phyloP scores from a whole-genome alignment of 2,888 invertebrate genomes.

The Xylota segnis region DNA sequence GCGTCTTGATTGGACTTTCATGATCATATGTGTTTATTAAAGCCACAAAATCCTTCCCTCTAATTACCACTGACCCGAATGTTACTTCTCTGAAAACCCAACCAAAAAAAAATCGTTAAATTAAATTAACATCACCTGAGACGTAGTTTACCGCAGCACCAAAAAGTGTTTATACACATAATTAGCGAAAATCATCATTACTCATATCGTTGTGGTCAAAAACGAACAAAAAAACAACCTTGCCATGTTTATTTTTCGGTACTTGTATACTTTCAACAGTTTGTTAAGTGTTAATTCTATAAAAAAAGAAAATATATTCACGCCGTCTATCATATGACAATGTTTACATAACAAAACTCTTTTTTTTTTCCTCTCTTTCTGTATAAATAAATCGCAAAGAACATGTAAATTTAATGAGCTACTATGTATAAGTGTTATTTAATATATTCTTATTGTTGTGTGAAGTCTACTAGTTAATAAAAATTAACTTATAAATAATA shows the following conservation, averaged over 20 bases:
- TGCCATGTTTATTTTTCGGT: neutral
- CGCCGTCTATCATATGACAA: constrained; percentile 9
- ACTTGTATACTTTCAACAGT: neutral
- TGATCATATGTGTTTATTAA: neutral
- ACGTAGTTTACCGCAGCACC: neutral
- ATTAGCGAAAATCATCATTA: constrained; percentile 2
- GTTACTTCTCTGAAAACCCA: neutral
- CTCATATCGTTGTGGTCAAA: neutral
- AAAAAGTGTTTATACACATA: neutral
- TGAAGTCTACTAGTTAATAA: neutral
- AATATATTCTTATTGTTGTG: constrained; percentile 4
- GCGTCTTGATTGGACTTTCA: neutral
- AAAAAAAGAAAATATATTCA: neutral
- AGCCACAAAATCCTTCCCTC: neutral
- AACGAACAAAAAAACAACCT: no score
- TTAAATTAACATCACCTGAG: constrained; percentile 3
- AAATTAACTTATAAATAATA: no score
- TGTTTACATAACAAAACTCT: neutral
- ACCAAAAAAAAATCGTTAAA: neutral
- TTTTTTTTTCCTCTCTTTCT: neutral
- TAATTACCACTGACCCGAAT: constrained; percentile 4
- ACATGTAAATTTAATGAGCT: constrained; percentile 4
- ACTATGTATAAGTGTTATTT: constrained; percentile 11
- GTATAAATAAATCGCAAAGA: neutral
- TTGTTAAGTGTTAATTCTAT: neutral